phyloP scores from a whole-genome alignment of 2,888 invertebrate genomes.

The Papilio protenor region DNA sequence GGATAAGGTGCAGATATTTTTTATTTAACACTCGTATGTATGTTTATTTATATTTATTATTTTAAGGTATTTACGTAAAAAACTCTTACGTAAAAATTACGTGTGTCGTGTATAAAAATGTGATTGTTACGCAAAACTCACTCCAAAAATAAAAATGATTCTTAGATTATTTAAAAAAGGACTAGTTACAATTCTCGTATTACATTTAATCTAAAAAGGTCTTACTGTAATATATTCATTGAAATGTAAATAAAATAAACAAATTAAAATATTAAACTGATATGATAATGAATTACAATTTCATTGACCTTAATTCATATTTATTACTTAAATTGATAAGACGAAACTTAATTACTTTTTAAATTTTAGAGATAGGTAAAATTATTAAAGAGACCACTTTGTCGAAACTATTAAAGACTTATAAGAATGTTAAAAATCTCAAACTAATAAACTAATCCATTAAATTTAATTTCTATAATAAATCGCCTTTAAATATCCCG shows the following conservation, averaged over 20 bases:
- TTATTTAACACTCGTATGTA: background rate
- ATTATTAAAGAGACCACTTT: background rate
- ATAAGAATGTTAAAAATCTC: no score
- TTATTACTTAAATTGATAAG: background rate
- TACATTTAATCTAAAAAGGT: background rate
- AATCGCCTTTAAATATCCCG: no score
- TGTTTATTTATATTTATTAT: no score
- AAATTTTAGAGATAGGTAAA: constrained; percentile 14
- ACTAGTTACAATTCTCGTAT: background rate
- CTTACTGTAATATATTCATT: background rate
- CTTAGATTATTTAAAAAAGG: background rate
- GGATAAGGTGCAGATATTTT: constrained; percentile 16
- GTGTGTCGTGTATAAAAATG: background rate
- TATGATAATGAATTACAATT: background rate
- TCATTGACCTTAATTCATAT: background rate
- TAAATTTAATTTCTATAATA: no score
- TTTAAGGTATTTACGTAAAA: no score
- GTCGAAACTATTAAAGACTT: background rate
- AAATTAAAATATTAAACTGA: background rate
- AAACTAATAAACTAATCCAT: no score
- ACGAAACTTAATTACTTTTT: background rate
- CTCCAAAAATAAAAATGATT: background rate
- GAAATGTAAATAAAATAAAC: background rate
- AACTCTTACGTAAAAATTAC: no score
- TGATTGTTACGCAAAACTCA: no score